Base-by-base conservation (phyloP, 2,797 vertebrate genomes). In the Sandelia bainsii region DNA sequence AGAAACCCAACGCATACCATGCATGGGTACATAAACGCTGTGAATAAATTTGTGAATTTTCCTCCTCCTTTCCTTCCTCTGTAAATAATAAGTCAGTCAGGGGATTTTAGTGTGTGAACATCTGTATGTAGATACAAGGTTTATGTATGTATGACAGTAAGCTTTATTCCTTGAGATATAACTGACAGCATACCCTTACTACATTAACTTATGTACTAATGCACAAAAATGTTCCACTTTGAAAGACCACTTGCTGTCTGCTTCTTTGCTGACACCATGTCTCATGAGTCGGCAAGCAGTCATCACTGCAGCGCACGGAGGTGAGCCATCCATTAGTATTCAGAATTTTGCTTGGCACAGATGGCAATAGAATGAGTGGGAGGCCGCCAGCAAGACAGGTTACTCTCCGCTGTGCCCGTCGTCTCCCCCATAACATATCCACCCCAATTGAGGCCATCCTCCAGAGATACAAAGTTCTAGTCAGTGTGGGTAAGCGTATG, bases 271-370 rank as follows among this genome's bases (percentile, higher is more conserved):
- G 88, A 91, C 78, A 83, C 82, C 53, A 17, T 50, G 70, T 86
- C 75, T 85, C 69, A 62, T 86, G 83, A 85, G 77, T 84, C 63
- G 11, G 59, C 68, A 56, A 78, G 80, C 81, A 71, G 77, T 79
- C 84, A 77, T 87, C 72, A 75, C 81, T 40, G 63, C 65, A 59
- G 75, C 29, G 49, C 81, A 87, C 46, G 12, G 77, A 84, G 72
- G 77, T 81, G 87, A 90, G 80, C 80, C 51, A 25, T 81, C 79
- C 79, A 90, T 91, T 91, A 86, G 88, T 88, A 91, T 91, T 91
- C 89, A 79, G 76, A 51, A 27, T n/a, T 6, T 54, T 11, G 32
- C 65, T 80, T 32, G 6, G 69, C 74, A 79, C 90, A 92, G 87
- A 90, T 92, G 90, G 89, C 81, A 88, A 83, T 82, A 80, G 80